Conservation (phyloP, 2,113 vertebrate species). For the Stegastes partitus region DNA sequence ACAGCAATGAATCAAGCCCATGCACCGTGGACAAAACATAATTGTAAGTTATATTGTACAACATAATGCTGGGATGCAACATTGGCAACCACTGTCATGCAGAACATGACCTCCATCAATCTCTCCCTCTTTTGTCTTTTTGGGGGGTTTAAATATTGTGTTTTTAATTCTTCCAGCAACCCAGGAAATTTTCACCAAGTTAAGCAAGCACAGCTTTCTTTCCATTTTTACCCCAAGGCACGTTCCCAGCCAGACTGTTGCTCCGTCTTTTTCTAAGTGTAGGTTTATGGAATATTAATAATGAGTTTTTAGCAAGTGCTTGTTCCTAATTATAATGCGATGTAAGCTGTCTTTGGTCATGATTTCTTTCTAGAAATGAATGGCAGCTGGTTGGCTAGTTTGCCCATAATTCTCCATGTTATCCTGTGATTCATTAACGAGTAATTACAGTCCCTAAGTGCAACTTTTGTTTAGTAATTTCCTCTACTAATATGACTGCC, state of each 20-base stretch:
- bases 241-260: constrained; percentile 25
- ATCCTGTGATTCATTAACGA: constrained; percentile 24
- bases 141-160: neutral
- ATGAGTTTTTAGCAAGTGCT: constrained; percentile 38
- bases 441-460: constrained; percentile 14
- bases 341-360: constrained; percentile 43
- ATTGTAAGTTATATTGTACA: neutral
- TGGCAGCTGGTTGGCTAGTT: constrained; percentile 11
- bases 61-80: neutral
- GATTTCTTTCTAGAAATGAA: constrained; percentile 34
- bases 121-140: neutral
- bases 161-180: constrained; percentile 4
- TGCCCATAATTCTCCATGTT: constrained; percentile 12
- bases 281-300: constrained; percentile 37
- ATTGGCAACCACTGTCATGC: neutral
- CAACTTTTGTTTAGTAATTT: constrained; percentile 4
- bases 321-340: constrained; percentile 46
- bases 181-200: neutral
- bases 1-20: neutral
- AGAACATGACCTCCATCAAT: neutral
- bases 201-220: constrained; percentile 11
- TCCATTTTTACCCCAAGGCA: constrained; percentile 21
- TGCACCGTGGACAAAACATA: neutral
- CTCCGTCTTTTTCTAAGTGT: constrained; percentile 9
- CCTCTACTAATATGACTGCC: neutral